These are phyloP conservation scores for Ptilorrhoa leucosticta DNA, from an alignment of 2,113 vertebrate species.

Conservation along the genomic window DNA sequence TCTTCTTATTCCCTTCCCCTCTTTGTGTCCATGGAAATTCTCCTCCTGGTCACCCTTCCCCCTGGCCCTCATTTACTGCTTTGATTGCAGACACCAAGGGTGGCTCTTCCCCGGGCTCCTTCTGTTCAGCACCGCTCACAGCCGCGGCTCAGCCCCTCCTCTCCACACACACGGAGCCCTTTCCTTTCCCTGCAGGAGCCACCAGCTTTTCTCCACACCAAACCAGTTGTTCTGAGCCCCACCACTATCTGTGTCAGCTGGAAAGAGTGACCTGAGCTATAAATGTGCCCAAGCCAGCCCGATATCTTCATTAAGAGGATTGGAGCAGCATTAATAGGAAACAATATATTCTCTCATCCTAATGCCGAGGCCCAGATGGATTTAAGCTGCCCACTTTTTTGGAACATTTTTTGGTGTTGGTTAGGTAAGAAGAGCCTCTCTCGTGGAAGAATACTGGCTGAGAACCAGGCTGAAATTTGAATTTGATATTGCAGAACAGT, in stretches of 20 bases:
- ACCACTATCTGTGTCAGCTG: neutral
- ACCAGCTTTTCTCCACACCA: neutral
- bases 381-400: neutral
- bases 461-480: neutral
- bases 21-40: fast-evolving
- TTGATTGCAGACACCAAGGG: fast-evolving
- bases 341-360: neutral
- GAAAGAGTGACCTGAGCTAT: slow-evolving; percentile 53
- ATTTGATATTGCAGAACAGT: fast-evolving
- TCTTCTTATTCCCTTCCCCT: neutral
- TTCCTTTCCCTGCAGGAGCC: fast-evolving
- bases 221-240: neutral
- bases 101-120: fast-evolving
- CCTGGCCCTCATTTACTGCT: fast-evolving
- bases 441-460: fast-evolving
- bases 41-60: fast-evolving
- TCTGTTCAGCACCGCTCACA: fast-evolving
- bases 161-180: fast-evolving
- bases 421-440: neutral
- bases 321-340: slow-evolving; percentile 31
- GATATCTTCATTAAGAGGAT: slow-evolving; percentile 66
- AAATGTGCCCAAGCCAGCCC: slow-evolving; percentile 47
- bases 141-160: fast-evolving
- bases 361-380: neutral
- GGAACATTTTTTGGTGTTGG: too few species aligned